Evolutionary conservation across 2,888 invertebrate species (phyloP), one percentile per base, ranked within the genome.

Genomic region (Agonopterix subpropinquella): DNA sequence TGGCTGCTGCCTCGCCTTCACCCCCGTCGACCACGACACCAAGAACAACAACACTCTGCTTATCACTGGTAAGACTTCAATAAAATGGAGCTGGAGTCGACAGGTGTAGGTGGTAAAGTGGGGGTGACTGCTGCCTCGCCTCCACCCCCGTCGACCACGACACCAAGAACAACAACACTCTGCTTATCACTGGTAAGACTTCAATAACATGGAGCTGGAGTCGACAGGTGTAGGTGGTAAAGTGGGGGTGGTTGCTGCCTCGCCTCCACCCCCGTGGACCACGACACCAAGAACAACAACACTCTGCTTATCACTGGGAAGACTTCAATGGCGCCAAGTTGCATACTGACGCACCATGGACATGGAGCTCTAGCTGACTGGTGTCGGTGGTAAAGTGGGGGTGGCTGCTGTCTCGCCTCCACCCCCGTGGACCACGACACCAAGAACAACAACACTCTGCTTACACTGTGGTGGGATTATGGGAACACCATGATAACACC

Each of bases 91-190:
- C 18, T 18, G 4, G 3, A 18, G 18, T 4, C 3, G 65, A 93
- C 93, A 48, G 92, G 94, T 44, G 95, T 96, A 61, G 90, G 91
- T 4, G 84, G 83, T 11, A 90, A 87, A 73, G 89, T 90, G 62
- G 81, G 89, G 65, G 75, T 89, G 2, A 76, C 82, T 91, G 55
- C 82, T 1, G 91, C 11, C 91, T 98, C 51, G 95, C 95, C 57
- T 98, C 98, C 67, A 98, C 97, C 62, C 98, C 98, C 7, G 97
- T 98, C 37, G 98, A 98, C 89, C 96, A 96, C 68, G 96, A 96
- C 82, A 93, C 93, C 64, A 93, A 93, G 80, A 92, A 92, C 68
- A 92, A 92, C 67, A 92, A 92, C 70, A 92, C 91, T 50, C 81
- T 92, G 59, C 86, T 91, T 54, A 89, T 91, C 59, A 89, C 92